These are phyloP conservation scores for Triplophysa bombifrons DNA, from an alignment of 2,797 vertebrate species.

Conservation along the genomic window DNA sequence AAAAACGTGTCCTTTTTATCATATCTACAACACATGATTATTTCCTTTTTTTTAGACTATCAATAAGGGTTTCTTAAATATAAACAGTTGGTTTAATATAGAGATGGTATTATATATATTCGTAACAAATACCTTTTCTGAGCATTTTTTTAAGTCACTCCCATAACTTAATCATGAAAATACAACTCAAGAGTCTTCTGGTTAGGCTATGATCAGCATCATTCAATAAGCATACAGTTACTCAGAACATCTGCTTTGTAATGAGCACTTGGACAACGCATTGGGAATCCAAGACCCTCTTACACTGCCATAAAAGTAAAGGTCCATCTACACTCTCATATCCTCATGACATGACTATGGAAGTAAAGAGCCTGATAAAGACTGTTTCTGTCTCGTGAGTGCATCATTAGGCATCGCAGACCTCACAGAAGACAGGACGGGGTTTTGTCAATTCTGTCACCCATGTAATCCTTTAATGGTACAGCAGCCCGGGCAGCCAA, in stretches of 20 bases:
- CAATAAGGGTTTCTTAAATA: too few relatives aligned
- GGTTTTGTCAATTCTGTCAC: constrained; percentile 63
- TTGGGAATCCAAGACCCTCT: constrained; percentile 37
- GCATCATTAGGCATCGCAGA: constrained; percentile 54
- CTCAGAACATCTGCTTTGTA: constrained; percentile 19
- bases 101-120: too few relatives aligned
- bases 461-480: constrained; percentile 72
- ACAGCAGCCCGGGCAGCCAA: constrained; percentile 42
- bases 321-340: constrained; percentile 29
- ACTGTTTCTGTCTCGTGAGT: constrained; percentile 34
- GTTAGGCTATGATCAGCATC: constrained; percentile 4
- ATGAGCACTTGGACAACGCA: constrained; percentile 41
- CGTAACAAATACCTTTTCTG: too few relatives aligned
- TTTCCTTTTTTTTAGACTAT: too few relatives aligned
- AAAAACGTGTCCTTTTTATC: too few relatives aligned
- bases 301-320: constrained; percentile 11
- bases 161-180: neutral
- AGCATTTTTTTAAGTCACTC: too few relatives aligned
- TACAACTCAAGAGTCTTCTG: neutral
- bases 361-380: constrained; percentile 60
- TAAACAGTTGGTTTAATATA: too few relatives aligned
- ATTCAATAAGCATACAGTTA: constrained; percentile 14
- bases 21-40: too few relatives aligned
- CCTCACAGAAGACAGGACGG: constrained; percentile 44
- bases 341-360: constrained; percentile 55